These are phyloP conservation scores for Trinectes maculatus DNA, from an alignment of 2,113 vertebrate genomes.

Conservation along the genomic window DNA sequence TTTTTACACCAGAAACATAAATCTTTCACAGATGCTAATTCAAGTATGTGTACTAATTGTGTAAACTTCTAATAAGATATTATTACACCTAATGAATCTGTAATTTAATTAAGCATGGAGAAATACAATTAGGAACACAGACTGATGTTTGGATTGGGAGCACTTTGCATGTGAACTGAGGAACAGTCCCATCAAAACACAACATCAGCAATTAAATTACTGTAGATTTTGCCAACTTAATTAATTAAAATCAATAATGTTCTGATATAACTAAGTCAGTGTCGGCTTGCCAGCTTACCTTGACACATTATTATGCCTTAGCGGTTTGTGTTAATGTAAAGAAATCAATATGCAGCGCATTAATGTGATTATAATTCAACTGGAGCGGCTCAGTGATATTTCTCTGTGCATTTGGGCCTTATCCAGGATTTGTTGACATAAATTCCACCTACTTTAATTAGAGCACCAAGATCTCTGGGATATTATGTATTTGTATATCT, in stretches of 20 bases:
- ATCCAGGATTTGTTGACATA: constrained; percentile 31
- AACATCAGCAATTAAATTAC: constrained; percentile 10
- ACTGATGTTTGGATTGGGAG: too few relatives aligned
- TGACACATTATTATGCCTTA: constrained; percentile 4
- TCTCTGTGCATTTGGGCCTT: constrained; percentile 3
- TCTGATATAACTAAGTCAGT: constrained; percentile 10
- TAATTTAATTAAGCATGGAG: too few relatives aligned
- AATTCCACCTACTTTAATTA: constrained; percentile 21
- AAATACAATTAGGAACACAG: constrained; percentile 25
- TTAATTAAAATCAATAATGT: constrained; percentile 24
- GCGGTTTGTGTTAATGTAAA: constrained; percentile 22
- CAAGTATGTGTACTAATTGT: neutral
- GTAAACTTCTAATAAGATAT: too few relatives aligned
- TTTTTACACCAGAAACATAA: neutral
- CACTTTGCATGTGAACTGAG: constrained; percentile 28
- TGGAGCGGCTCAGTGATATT: constrained; percentile 7
- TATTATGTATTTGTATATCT: neutral
- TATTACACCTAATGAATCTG: too few relatives aligned
- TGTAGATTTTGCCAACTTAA: neutral
- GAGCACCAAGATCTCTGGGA: neutral
- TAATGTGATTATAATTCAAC: constrained; percentile 33
- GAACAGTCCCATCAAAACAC: constrained; percentile 3
- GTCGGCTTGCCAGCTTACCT: neutral
- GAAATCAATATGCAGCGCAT: constrained; percentile 38
- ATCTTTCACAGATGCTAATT: neutral